Percentiles rank a stretch among this genome's conserved stretches.
phyloP scores from a whole-genome alignment of 2,888 invertebrate species.

The Priocnemis perturbator region DNA sequence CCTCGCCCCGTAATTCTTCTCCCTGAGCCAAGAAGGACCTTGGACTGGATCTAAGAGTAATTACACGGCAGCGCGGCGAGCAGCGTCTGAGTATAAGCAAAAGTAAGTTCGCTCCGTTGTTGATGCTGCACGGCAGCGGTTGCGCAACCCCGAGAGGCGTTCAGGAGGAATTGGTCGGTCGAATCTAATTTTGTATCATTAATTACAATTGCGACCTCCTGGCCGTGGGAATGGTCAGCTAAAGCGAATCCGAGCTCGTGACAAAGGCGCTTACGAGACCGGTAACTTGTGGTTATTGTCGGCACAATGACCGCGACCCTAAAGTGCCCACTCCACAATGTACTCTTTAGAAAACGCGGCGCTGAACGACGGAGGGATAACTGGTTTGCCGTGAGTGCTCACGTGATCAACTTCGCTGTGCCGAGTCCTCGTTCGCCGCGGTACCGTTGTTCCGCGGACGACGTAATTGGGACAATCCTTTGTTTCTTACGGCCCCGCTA shows the following conservation, averaged over 20 bases:
- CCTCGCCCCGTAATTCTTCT: too few relatives aligned
- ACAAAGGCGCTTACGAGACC: constrained; percentile 39
- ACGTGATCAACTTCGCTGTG: constrained; percentile 3
- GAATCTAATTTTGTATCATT: constrained; percentile 51
- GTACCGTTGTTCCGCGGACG: too few relatives aligned
- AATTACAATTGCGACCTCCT: constrained; percentile 47
- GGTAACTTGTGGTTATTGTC: constrained; percentile 11
- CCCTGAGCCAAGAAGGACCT: too few relatives aligned
- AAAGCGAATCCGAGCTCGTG: constrained; percentile 32
- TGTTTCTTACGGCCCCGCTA: too few relatives aligned
- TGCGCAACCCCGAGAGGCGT: constrained; percentile 14
- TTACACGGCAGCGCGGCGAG: too few relatives aligned
- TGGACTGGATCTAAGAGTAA: too few relatives aligned
- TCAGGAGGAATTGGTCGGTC: constrained; percentile 37
- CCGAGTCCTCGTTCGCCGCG: constrained; percentile 13
- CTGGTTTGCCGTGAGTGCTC: constrained; percentile 3
- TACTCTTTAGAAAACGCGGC: constrained; percentile 2
- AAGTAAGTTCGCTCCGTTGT: too few relatives aligned
- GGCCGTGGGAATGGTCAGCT: constrained; percentile 48
- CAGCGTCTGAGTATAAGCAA: neutral
- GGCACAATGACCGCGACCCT: constrained; percentile 6
- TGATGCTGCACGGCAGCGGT: too few relatives aligned
- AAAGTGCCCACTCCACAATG: constrained; percentile 3
- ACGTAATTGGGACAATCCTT: too few relatives aligned
- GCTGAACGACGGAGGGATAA: neutral